These are phyloP conservation scores for Cryptocephalus primarius DNA, from an alignment of 2,888 invertebrate genomes.

Conservation along the genomic window DNA sequence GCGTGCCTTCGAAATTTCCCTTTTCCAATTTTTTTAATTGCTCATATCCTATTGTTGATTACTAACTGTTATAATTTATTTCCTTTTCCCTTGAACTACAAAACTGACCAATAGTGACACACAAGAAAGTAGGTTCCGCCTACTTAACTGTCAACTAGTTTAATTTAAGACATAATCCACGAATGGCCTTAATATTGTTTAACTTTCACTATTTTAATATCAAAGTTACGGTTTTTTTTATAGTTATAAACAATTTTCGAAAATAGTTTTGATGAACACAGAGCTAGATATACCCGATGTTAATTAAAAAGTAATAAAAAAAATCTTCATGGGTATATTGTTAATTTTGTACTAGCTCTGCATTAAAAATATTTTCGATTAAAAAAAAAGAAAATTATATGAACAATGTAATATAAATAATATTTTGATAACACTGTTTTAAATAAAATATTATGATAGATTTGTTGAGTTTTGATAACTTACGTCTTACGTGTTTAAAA, in stretches of 20 bases:
- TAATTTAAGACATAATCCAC: not conserved
- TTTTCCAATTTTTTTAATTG: too few relatives aligned
- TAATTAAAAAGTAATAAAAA: too few relatives aligned
- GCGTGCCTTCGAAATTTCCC: too few relatives aligned
- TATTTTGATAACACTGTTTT: slow-evolving; percentile 14
- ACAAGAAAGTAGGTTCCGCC: too few relatives aligned
- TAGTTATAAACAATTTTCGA: slow-evolving; percentile 1
- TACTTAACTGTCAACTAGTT: too few relatives aligned
- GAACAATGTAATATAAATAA: not conserved
- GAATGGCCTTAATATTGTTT: not conserved
- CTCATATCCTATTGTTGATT: too few relatives aligned
- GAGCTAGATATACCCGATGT: slow-evolving; percentile 14
- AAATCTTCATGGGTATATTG: not conserved
- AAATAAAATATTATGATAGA: slow-evolving; percentile 8
- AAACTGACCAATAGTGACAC: too few relatives aligned
- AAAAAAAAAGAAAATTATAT: not conserved
- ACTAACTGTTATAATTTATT: too few relatives aligned
- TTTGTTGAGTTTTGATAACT: too few relatives aligned
- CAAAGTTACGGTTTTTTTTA: not conserved
- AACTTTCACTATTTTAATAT: not conserved
- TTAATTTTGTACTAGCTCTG: slow-evolving; percentile 18
- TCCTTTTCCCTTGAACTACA: too few relatives aligned
- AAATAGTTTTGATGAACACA: slow-evolving; percentile 15
- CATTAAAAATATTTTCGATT: slow-evolving; percentile 15
- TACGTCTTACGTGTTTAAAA: too few relatives aligned